Evolutionary conservation across 37 sponge, comb jelly and placozoan genomes (phyloP).

Genomic region (Agelas oroides): DNA sequence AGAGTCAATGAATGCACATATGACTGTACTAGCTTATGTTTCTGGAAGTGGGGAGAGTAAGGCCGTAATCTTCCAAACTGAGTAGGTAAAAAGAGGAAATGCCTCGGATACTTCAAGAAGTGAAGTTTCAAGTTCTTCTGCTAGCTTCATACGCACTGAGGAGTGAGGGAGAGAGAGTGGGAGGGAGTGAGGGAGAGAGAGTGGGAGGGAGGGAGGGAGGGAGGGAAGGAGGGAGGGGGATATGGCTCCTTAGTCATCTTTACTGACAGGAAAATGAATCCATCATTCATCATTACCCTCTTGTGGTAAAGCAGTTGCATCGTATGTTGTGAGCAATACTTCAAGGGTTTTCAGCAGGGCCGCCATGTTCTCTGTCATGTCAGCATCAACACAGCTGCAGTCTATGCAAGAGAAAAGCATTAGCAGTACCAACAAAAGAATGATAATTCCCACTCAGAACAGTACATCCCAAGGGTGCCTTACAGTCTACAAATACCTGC

Average conservation of each 20-base stretch:
- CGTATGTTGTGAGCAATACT: slow-evolving; percentile 7
- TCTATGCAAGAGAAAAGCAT: neutral
- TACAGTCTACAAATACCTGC: too few species aligned
- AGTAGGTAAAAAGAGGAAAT: slow-evolving; percentile 52
- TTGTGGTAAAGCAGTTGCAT: neutral
- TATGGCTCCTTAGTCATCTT: too few species aligned
- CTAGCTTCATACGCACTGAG: slow-evolving; percentile 7
- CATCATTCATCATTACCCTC: neutral
- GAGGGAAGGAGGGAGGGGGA: too few species aligned
- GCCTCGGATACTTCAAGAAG: slow-evolving; percentile 9
- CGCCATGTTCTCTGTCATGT: neutral
- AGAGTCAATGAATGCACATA: too few species aligned
- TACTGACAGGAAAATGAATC: too few species aligned
- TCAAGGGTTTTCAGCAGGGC: slow-evolving; percentile 4
- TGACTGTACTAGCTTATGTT: neutral
- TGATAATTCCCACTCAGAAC: too few species aligned
- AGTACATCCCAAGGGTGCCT: too few species aligned
- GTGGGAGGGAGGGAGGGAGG: neutral
- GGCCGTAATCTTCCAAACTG: slow-evolving; percentile 52
- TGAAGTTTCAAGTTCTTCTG: slow-evolving; percentile 23
- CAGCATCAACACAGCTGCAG: neutral
- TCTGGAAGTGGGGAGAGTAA: neutral
- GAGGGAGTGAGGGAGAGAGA: neutral
- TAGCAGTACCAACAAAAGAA: too few species aligned
- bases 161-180: neutral